phyloP scores from a whole-genome alignment of 2,888 invertebrate genomes.

The Ephialtes manifestator region DNA sequence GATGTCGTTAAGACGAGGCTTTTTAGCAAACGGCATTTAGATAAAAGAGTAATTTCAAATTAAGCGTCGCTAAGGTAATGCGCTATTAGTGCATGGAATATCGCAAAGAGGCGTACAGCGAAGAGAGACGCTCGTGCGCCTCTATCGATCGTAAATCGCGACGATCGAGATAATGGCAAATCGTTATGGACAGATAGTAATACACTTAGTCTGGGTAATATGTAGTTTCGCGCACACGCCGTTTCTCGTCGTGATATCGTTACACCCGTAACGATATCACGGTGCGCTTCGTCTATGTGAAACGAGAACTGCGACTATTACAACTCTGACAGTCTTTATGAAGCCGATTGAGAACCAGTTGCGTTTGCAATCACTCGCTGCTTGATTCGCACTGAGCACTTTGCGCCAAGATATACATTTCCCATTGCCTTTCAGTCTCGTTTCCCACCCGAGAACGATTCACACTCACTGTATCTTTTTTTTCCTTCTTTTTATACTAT shows the following conservation, averaged over 20 bases:
- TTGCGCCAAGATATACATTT: conserved; percentile 31
- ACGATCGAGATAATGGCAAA: conserved; percentile 69
- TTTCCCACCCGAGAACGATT: conserved; percentile 16
- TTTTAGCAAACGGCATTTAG: neutral
- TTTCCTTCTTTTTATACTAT: neutral
- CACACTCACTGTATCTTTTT: conserved; percentile 8
- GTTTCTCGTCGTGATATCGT: conserved; percentile 46
- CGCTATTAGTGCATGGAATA: conserved; percentile 17
- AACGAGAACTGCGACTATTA: conserved; percentile 19
- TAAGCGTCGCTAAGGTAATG: conserved; percentile 34
- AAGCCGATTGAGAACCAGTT: conserved; percentile 67
- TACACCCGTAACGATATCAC: conserved; percentile 41
- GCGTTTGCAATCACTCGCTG: conserved; percentile 50
- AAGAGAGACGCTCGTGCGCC: conserved; percentile 39
- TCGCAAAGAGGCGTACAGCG: conserved; percentile 14
- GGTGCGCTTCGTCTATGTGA: conserved; percentile 22
- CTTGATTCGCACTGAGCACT: conserved; percentile 22
- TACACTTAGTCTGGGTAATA: conserved; percentile 67
- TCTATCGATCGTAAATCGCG: conserved; percentile 68
- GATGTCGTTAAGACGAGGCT: neutral
- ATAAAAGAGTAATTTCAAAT: conserved; percentile 42
- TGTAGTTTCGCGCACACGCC: conserved; percentile 54
- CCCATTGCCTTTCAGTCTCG: conserved; percentile 3
- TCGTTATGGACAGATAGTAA: conserved; percentile 72
- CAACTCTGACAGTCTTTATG: conserved; percentile 58